Base-by-base conservation (phyloP, 2,888 invertebrate species). In the Dysmachus trigonus region DNA sequence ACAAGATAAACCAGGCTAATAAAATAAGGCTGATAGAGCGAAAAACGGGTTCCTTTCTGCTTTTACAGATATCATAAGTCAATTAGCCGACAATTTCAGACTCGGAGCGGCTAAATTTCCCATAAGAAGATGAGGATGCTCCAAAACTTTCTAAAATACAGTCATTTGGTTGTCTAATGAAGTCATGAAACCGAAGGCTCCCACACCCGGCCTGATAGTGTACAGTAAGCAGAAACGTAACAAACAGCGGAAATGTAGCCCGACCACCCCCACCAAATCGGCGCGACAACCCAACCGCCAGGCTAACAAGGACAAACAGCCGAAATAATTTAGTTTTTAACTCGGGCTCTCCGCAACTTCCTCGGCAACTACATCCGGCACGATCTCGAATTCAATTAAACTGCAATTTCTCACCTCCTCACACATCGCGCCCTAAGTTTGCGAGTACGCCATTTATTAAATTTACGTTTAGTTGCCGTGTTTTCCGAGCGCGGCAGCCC, bases 361-460 rank as follows among this genome's bases (percentile, higher is more conserved):
- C 83, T 33, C 72, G 13, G 72, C n/a, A 83, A 83, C 72, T 38
- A 18, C 31, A 72, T 72, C 41, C 41, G 74, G 72, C 72, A 47
- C 51, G 74, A 51, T 47, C 74, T 85, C 38, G 31, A 85, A 85
- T 85, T 85, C 85, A 85, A 74, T 85, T 85, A 85, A 85, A 74
- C 74, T 51, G 74, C 74, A 85, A 85, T 85, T 85, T 85, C 85
- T 85, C 74, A 73, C 83, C 83, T 83, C 83, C 83, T 83, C 38
- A 38, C 83, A 83, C 41, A 38, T 71, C 72, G 83, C 47, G n/a
- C 38, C 35, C 33, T 10, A 62, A 72, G 72, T 72, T 72, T 31
- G 31, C 72, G 7, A 35, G 30, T 18, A 8, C 27, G 22, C 27
- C 83, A 72, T 83, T 83, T 83, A 83, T 83, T 83, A 83, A 83